Conservation (phyloP, 2,888 invertebrate genomes). For the Hyposoter dolosus region DNA sequence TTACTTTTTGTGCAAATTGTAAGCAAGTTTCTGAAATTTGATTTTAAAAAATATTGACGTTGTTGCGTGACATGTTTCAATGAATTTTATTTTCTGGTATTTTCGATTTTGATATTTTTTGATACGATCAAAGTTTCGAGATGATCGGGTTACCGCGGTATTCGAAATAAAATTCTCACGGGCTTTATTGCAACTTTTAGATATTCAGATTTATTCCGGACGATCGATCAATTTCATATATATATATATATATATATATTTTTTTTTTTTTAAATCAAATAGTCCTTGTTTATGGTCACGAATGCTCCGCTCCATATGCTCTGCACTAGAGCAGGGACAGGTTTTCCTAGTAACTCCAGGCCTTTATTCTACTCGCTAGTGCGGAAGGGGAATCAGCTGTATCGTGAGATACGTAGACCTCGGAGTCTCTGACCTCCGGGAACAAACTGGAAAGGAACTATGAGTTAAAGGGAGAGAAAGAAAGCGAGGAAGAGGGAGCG, state of each 20-base stretch:
- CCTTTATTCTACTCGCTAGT: background rate
- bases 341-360: conserved; percentile 55
- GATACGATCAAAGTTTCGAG: background rate
- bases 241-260: too few species aligned
- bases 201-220: too few species aligned
- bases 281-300: background rate
- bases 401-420: conserved; percentile 62
- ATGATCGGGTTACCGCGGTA: background rate
- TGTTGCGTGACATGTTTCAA: background rate
- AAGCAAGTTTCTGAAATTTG: background rate
- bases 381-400: conserved; percentile 62
- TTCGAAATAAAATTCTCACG: background rate
- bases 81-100: background rate
- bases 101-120: background rate
- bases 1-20: background rate
- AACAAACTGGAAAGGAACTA: conserved; percentile 63
- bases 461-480: conserved; percentile 23
- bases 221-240: too few species aligned
- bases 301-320: conserved; percentile 46
- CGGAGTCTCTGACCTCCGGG: conserved; percentile 54
- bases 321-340: conserved; percentile 46
- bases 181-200: background rate
- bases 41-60: background rate
- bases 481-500: conserved; percentile 1
- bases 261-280: conserved; percentile 5